A percentile compares a stretch with the other conserved stretches of the same genome.
These are phyloP conservation scores for Drosophila burlai DNA, from an alignment of 1,140 invertebrate species.

Conservation along the genomic window DNA sequence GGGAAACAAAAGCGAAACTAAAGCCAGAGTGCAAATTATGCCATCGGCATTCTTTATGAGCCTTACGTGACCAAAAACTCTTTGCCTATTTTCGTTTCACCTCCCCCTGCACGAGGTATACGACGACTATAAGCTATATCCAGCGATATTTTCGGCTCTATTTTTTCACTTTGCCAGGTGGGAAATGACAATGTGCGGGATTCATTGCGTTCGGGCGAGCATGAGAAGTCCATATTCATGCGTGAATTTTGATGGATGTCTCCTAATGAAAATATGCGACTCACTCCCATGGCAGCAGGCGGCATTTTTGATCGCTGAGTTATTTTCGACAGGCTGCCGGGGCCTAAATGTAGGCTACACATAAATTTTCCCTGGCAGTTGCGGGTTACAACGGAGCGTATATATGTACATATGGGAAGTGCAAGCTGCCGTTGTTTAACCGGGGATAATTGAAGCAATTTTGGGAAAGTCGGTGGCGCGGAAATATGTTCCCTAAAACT, in stretches of 20 bases:
- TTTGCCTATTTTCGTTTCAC: slow-evolving; percentile 56
- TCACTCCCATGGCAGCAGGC: not conserved
- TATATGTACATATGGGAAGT: not conserved
- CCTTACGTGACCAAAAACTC: slow-evolving; percentile 79
- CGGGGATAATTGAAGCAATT: slow-evolving; percentile 63
- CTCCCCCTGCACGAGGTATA: slow-evolving; percentile 1
- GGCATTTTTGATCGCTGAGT: slow-evolving; percentile 52
- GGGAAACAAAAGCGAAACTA: slow-evolving; percentile 54
- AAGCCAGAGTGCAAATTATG: slow-evolving; percentile 64
- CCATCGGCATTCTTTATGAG: slow-evolving; percentile 74
- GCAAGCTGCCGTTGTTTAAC: slow-evolving; percentile 49
- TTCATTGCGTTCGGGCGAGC: slow-evolving; percentile 47
- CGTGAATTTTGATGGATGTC: slow-evolving; percentile 79
- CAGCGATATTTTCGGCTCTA: slow-evolving; percentile 37
- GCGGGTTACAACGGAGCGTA: not conserved
- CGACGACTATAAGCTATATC: slow-evolving; percentile 27
- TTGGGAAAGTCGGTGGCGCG: slow-evolving; percentile 24
- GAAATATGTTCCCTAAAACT: slow-evolving; percentile 15
- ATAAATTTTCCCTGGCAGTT: slow-evolving; percentile 36
- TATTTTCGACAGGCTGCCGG: slow-evolving; percentile 59
- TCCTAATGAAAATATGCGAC: slow-evolving; percentile 72
- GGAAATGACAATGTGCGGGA: slow-evolving; percentile 63
- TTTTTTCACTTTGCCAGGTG: slow-evolving; percentile 26
- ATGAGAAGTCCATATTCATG: slow-evolving; percentile 58
- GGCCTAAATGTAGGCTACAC: slow-evolving; percentile 69